Percentiles rank a stretch among this genome's conserved stretches.
These are phyloP conservation scores for Spatulosminthurus flaviceps DNA, from an alignment of 2,888 invertebrate genomes.

Conservation along the genomic window DNA sequence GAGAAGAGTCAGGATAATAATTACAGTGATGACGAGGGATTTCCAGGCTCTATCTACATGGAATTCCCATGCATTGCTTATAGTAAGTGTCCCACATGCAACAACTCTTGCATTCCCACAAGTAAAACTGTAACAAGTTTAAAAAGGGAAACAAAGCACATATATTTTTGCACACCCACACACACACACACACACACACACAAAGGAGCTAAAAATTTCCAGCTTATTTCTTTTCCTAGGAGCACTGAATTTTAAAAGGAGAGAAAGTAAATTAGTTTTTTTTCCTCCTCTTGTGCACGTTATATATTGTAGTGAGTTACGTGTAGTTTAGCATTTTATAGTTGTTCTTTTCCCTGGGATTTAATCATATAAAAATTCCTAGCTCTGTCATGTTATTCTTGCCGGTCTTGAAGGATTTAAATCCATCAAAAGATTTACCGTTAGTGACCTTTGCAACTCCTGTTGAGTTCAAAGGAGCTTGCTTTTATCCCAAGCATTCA, in stretches of 20 bases:
- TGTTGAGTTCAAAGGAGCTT: no score
- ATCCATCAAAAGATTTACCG: conserved; percentile 5
- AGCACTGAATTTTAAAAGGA: no score
- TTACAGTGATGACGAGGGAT: neutral
- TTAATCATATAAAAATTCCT: neutral
- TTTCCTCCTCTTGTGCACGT: no score
- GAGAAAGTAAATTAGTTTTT: conserved; percentile 14
- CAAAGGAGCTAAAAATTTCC: no score
- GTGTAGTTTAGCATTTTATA: neutral
- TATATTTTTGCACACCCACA: no score
- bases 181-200: no score
- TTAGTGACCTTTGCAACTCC: neutral
- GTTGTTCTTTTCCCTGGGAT: neutral
- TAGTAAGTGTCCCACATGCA: neutral
- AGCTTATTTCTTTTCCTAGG: no score
- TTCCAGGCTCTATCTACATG: neutral
- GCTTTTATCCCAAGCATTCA: no score
- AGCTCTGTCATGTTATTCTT: neutral
- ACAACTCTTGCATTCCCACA: neutral
- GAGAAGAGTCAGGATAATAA: no score
- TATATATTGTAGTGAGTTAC: no score
- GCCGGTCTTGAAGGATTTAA: neutral
- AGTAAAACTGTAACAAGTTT: neutral
- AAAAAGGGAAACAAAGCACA: neutral
- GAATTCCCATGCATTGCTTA: neutral